phyloP scores from a whole-genome alignment of 1,140 invertebrate genomes.

The Ephestia elutella region DNA sequence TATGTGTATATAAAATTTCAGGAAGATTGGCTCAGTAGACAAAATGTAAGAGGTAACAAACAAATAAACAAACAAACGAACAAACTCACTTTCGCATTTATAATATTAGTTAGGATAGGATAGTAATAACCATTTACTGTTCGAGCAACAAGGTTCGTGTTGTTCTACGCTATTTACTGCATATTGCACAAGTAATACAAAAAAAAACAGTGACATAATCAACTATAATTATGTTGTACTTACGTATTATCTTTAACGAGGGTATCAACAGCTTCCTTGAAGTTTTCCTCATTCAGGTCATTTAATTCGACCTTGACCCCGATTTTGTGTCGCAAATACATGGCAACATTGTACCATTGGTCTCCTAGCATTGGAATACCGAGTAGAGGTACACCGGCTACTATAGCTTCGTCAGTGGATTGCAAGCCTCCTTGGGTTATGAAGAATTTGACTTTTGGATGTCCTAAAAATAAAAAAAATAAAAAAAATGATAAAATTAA shows the following conservation, averaged over 20 bases:
- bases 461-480: conserved; percentile 41
- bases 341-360: conserved; percentile 50
- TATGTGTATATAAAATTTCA: too few species aligned
- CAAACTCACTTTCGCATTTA: too few species aligned
- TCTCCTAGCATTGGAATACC: conserved; percentile 57
- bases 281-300: not conserved
- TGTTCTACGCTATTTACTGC: too few species aligned
- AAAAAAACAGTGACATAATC: too few species aligned
- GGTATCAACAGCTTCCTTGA: not conserved
- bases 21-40: too few species aligned
- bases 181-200: too few species aligned
- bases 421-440: conserved; percentile 78
- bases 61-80: too few species aligned
- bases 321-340: conserved; percentile 33
- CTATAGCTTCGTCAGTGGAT: conserved; percentile 76
- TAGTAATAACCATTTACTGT: too few species aligned
- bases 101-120: too few species aligned
- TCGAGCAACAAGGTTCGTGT: too few species aligned
- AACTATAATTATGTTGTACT: not conserved
- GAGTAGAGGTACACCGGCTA: conserved; percentile 75
- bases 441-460: conserved; percentile 75
- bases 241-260: not conserved
- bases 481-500: too few species aligned
- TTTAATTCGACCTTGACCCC: conserved; percentile 14
- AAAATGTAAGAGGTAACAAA: too few species aligned